Conservation (phyloP, 2,797 vertebrate genomes). For the Apogon talboti region DNA sequence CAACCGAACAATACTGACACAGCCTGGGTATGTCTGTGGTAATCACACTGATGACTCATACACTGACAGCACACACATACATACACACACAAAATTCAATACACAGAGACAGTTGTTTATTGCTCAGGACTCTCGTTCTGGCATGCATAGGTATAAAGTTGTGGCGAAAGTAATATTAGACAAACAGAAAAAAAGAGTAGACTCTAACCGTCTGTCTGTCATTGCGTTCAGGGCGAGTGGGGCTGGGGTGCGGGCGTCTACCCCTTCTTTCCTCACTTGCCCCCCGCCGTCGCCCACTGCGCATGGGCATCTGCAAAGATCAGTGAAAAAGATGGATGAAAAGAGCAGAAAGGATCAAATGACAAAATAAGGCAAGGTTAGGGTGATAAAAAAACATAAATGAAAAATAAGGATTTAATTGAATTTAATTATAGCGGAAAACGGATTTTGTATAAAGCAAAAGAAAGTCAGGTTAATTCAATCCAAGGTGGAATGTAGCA, state of each 20-base stretch:
- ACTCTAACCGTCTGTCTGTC: slow-evolving; percentile 84
- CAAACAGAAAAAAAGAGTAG: slow-evolving; percentile 22
- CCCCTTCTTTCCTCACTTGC: slow-evolving; percentile 86
- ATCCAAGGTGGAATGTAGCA: slow-evolving; percentile 28
- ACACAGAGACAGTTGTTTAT: slow-evolving; percentile 46
- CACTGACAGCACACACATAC: slow-evolving; percentile 42
- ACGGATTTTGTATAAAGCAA: slow-evolving; percentile 19
- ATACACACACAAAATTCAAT: slow-evolving; percentile 39
- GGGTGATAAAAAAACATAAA: neutral
- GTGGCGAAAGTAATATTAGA: slow-evolving; percentile 10
- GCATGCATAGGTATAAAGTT: slow-evolving; percentile 32
- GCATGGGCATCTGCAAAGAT: slow-evolving; percentile 85
- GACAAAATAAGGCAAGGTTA: slow-evolving; percentile 19
- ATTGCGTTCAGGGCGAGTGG: slow-evolving; percentile 82
- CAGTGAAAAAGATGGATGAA: slow-evolving; percentile 24
- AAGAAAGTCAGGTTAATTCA: slow-evolving; percentile 24
- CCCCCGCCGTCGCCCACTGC: slow-evolving; percentile 86
- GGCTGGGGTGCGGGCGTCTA: slow-evolving; percentile 84
- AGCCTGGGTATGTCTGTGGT: slow-evolving; percentile 59
- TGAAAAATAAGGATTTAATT: neutral
- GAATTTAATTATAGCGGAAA: slow-evolving; percentile 5
- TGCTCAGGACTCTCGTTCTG: slow-evolving; percentile 29
- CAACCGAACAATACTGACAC: slow-evolving; percentile 51
- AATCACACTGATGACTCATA: slow-evolving; percentile 68
- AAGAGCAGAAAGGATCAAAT: slow-evolving; percentile 15